These are phyloP conservation scores for Hippasteria phrygiana DNA, from an alignment of 53 echinoderm and acorn worm species.

Conservation along the genomic window DNA sequence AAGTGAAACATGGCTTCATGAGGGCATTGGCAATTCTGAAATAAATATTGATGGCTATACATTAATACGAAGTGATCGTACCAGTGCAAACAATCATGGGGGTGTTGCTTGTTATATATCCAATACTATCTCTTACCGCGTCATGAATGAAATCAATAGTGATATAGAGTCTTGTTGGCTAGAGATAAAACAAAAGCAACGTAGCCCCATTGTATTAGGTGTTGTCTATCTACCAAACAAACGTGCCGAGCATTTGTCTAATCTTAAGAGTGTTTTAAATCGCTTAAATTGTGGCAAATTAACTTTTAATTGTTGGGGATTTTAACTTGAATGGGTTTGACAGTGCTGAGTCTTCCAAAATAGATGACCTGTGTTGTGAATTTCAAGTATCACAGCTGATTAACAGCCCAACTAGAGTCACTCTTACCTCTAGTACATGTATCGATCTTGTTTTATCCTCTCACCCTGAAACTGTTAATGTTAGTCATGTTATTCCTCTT, in stretches of 20 bases:
- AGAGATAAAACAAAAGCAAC: background rate
- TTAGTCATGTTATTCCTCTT: background rate
- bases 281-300: too few relatives aligned
- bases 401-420: background rate
- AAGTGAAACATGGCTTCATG: background rate
- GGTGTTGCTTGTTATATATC: too few relatives aligned
- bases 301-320: background rate
- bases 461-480: background rate
- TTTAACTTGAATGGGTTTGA: too few relatives aligned
- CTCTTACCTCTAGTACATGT: background rate
- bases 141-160: background rate
- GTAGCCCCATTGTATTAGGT: background rate
- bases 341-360: background rate
- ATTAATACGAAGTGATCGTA: background rate
- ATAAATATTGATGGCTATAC: background rate
- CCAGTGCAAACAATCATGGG: background rate
- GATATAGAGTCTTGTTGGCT: background rate
- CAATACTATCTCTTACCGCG: background rate
- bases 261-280: too few relatives aligned
- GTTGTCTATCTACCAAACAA: background rate
- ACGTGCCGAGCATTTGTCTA: background rate
- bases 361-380: conserved; percentile 3
- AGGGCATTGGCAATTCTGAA: background rate
- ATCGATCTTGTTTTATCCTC: background rate
- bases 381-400: background rate